A percentile compares a stretch with the other conserved stretches of the same genome.
These are phyloP conservation scores for Amphibalanus amphitrite DNA, from an alignment of 1,140 invertebrate genomes.

Conservation along the genomic window DNA sequence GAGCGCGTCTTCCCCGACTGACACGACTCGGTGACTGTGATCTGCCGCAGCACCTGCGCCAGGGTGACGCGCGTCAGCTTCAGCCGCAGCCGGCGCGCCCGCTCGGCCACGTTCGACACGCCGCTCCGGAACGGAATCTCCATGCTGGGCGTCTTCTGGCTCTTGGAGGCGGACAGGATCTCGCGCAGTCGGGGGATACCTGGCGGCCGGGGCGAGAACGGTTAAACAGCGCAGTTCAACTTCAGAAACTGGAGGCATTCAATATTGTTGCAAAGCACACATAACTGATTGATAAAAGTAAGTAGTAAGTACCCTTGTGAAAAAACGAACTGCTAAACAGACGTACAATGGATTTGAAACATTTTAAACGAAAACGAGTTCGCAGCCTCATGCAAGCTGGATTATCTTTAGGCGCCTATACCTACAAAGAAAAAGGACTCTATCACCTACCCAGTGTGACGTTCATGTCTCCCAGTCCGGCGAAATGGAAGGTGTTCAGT, in stretches of 20 bases:
- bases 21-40: constrained; percentile 22
- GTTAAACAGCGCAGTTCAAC: too few relatives aligned
- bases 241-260: too few relatives aligned
- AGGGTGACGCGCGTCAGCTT: constrained; percentile 56
- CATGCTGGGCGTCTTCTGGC: constrained; percentile 90
- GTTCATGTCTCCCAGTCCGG: constrained; percentile 99
- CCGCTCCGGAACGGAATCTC: constrained; percentile 56
- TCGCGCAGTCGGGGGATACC: constrained; percentile 81
- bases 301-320: too few relatives aligned
- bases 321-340: too few relatives aligned
- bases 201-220: too few relatives aligned
- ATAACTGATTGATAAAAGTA: too few relatives aligned
- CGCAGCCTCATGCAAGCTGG: too few relatives aligned
- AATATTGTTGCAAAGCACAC: too few relatives aligned
- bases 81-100: constrained; percentile 26
- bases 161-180: constrained; percentile 76
- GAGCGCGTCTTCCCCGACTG: background rate
- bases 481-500: constrained; percentile 98
- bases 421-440: too few relatives aligned
- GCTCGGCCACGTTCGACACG: constrained; percentile 31
- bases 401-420: too few relatives aligned
- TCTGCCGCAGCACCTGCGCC: constrained; percentile 53
- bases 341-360: too few relatives aligned
- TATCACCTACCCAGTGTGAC: constrained; percentile 66
- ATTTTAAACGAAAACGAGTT: too few relatives aligned